Evolutionary conservation across 92 coral and sea anemone genomes (phyloP).

Genomic region (Blastomussa wellsi): DNA sequence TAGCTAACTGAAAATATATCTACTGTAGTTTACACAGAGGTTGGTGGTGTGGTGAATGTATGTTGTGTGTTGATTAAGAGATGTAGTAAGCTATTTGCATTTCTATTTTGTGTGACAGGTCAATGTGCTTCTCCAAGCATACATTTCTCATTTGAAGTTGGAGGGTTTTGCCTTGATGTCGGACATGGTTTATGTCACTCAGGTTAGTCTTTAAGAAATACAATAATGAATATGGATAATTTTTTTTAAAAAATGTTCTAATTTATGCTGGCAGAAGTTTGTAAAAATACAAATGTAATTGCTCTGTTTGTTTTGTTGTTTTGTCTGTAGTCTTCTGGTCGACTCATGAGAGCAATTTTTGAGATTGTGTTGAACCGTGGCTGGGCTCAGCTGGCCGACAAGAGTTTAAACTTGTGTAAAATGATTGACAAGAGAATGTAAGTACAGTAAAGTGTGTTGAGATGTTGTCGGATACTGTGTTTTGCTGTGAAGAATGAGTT

Average conservation of each 20-base stretch:
- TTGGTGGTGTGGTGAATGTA: neutral
- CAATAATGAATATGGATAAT: neutral
- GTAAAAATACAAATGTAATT: neutral
- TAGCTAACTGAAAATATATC: conserved; percentile 17
- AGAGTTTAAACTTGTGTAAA: conserved; percentile 86
- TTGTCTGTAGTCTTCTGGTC: conserved; percentile 85
- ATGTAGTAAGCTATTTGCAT: neutral
- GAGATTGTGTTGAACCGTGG: conserved; percentile 98
- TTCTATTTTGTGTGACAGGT: conserved; percentile 56
- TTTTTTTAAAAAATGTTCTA: neutral
- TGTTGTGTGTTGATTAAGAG: neutral
- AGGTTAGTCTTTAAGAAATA: conserved; percentile 53
- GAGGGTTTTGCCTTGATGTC: conserved; percentile 98
- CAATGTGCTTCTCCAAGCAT: conserved; percentile 91
- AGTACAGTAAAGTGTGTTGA: conserved; percentile 27
- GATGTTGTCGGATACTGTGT: neutral
- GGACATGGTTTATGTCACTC: conserved; percentile 97
- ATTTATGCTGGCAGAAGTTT: neutral
- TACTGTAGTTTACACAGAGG: neutral
- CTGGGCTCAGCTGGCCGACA: conserved; percentile 98
- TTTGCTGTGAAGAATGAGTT: no score
- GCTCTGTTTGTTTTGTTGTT: neutral
- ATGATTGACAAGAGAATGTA: conserved; percentile 98
- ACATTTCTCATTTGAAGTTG: conserved; percentile 90
- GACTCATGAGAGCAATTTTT: conserved; percentile 93